phyloP scores from a whole-genome alignment of 2,113 vertebrate species.

The Danionella cerebrum region DNA sequence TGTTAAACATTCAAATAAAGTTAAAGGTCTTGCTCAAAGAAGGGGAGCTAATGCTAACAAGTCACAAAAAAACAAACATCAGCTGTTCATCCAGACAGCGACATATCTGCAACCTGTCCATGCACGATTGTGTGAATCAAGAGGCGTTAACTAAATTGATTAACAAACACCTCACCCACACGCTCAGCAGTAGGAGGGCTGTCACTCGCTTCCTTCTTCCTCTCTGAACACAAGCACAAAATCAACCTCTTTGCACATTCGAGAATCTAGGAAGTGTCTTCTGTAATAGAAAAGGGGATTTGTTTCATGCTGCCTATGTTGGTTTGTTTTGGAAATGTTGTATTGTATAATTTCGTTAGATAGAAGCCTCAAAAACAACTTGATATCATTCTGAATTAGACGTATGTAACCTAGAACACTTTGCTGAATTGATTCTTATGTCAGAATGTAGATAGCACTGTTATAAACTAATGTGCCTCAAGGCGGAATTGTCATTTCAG shows the following conservation, averaged over 20 bases:
- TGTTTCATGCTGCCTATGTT: not conserved
- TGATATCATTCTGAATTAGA: not conserved
- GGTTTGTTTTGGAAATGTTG: not conserved
- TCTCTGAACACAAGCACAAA: conserved; percentile 33
- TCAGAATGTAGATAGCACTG: not conserved
- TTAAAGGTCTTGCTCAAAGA: conserved; percentile 6
- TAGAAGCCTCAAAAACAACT: not conserved
- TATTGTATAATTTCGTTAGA: not conserved
- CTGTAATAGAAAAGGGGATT: not conserved
- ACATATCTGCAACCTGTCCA: conserved; percentile 33
- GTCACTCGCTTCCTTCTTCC: conserved; percentile 33
- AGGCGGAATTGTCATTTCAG: not conserved
- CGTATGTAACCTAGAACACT: not conserved
- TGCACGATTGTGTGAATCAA: conserved; percentile 31
- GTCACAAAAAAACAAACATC: conserved; percentile 34
- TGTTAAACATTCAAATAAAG: not conserved
- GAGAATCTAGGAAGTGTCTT: not conserved
- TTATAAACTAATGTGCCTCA: not conserved
- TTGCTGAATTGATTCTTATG: not conserved
- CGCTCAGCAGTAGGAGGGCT: conserved; percentile 36
- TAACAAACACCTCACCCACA: conserved; percentile 45
- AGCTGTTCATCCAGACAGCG: conserved; percentile 33
- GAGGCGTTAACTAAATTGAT: conserved; percentile 43
- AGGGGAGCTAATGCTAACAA: conserved; percentile 5
- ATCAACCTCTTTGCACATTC: conserved; percentile 2